Evolutionary conservation across 2,888 invertebrate species (phyloP), one percentile per base, ranked within the genome.

Genomic region (Zygaena filipendulae): DNA sequence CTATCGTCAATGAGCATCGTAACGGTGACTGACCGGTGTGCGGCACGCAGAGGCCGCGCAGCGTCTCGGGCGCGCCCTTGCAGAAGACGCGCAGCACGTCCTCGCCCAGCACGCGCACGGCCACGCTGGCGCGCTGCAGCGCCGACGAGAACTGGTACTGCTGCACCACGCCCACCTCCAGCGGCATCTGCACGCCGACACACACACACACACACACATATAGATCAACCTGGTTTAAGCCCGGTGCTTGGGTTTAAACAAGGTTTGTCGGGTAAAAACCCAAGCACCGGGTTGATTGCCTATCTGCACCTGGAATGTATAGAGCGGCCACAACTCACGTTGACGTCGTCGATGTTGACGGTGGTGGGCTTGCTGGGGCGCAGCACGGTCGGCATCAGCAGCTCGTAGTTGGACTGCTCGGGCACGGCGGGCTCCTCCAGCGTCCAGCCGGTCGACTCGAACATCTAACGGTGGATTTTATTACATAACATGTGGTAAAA

Each of bases 31-130:
- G n/a, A n/a, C n/a, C 81, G 5, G 90, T 86, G n/a, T 88, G 84
- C 0, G 87, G 84, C 13, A 63, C 67, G 27, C 92, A 94, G 6
- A 97, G 82, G 3, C 90, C 88, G 11, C 86, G 71, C 14, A 97
- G 82, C 89, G 91, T 95, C 67, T 97, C 97, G 0, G 97, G 97
- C 2, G 96, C 92, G 0, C 96, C 97, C 64, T 97, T 97, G 51
- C 91, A 91, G 60, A 88, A 97, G 0, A 93, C 84, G 37, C 90
- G 86, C 45, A 91, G 88, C 29, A 89, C 84, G 14, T 84, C 81
- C 6, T 87, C 88, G 2, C 87, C 88, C 3, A 95, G 64, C 13
- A 87, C 84, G 2, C 93, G 83, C 0, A 89, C 87, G 25, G 95
- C 90, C 1, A 97, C 96, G 2, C 94, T 90, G 86, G 96, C 93